Base-by-base conservation (phyloP, 2,113 vertebrate genomes). In the Eurypyga helias region DNA sequence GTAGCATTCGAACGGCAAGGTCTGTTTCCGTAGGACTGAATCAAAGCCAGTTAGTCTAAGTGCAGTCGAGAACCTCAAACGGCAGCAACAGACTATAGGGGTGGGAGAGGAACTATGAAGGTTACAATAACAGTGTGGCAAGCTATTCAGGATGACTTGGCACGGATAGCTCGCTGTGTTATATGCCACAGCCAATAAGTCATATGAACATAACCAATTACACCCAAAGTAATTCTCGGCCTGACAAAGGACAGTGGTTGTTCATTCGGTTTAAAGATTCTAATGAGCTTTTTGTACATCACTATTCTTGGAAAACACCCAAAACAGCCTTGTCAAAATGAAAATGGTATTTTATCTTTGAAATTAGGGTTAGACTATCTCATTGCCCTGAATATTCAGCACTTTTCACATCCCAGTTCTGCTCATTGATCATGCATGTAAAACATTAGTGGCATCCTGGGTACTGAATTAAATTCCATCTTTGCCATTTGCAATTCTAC, bases 391-490 rank as follows among this genome's bases (percentile, higher is more conserved):
- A 95, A 96, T 97, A 97, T 96, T 97, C 94, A 96, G 79, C 93
- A 76, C 78, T 95, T 96, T 83, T 90, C 76, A 82, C 90, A 83
- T 95, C 90, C 66, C 7, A 6, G 83, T 82, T 87, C 87, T 85
- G 58, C 96, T 96, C 87, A 94, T 95, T 90, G 96, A 96, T 97
- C 97, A 97, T 83, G 92, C 77, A 79, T 87, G 87, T 96, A 66
- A 87, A 92, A 92, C 83, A 81, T 93, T 80, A 96, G 91, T 66
- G 78, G 78, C 90, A 72, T 90, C 72, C 81, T 92, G 93, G 94
- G 82, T 92, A 54, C 86, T 86, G 92, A 95, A 95, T 96, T 94
- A 91, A 95, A 95, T 90, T 94, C 87, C 69, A 54, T 69, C 90
- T 91, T 95, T 94, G 79, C 95, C 69, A 60, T 90, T 96, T 95